phyloP scores from a whole-genome alignment of 2,888 invertebrate species.

The Lasioglossum calceatum region DNA sequence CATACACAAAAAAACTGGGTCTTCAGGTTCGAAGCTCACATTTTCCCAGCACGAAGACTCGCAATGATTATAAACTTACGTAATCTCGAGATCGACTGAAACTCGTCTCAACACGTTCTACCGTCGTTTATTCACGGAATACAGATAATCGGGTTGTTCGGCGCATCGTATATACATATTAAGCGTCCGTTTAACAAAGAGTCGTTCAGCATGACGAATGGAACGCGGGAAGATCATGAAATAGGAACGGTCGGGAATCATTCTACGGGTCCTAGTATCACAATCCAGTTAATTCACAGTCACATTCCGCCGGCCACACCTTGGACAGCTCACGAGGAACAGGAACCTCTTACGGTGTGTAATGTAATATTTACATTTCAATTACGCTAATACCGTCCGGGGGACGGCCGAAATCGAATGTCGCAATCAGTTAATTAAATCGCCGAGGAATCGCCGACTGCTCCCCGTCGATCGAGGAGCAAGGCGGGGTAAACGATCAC shows the following conservation, averaged over 20 bases:
- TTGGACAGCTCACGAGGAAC: constrained; percentile 27
- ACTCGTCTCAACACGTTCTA: neutral
- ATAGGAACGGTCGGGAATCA: constrained; percentile 11
- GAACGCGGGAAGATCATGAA: neutral
- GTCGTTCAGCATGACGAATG: neutral
- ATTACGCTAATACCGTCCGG: constrained; percentile 39
- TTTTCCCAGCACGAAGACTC: neutral
- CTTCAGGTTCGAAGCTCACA: neutral
- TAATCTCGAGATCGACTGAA: neutral
- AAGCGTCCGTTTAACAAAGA: neutral
- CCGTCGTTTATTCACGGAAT: constrained; percentile 2
- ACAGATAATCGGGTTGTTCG: constrained; percentile 8
- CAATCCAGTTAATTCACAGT: constrained; percentile 53
- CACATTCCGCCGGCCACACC: constrained; percentile 54
- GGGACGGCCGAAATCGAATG: constrained; percentile 3
- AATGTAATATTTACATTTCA: constrained; percentile 48
- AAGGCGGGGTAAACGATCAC: neutral
- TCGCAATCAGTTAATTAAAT: constrained; percentile 22
- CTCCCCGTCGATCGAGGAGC: constrained; percentile 5
- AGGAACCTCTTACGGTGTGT: constrained; percentile 21
- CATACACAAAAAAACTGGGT: neutral
- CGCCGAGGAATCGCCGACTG: neutral
- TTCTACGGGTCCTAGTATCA: constrained; percentile 52
- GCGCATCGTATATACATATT: neutral
- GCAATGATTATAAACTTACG: neutral